These are phyloP conservation scores for Brenthis daphne DNA, from an alignment of 2,888 invertebrate genomes.

Conservation along the genomic window DNA sequence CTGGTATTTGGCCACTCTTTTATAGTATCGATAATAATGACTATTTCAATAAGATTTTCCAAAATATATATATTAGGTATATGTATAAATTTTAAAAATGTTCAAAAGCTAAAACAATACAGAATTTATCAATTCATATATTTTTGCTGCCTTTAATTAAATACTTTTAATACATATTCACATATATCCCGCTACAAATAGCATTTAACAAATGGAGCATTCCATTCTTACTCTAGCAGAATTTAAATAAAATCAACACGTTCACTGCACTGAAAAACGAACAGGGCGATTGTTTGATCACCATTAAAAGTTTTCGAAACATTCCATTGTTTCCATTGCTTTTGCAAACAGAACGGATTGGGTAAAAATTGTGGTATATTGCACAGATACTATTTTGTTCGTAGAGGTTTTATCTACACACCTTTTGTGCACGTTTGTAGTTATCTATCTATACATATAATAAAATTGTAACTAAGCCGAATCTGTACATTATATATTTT, in stretches of 20 bases:
- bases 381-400: slow-evolving; percentile 1
- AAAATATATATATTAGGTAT: too few relatives aligned
- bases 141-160: neutral
- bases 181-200: neutral
- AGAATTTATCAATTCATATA: too few relatives aligned
- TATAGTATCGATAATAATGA: too few relatives aligned
- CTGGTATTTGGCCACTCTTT: too few relatives aligned
- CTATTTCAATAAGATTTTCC: too few relatives aligned
- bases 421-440: too few relatives aligned
- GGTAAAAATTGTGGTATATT: slow-evolving; percentile 10
- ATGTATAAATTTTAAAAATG: too few relatives aligned
- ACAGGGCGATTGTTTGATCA: slow-evolving; percentile 71
- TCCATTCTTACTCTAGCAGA: slow-evolving; percentile 18
- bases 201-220: slow-evolving; percentile 29
- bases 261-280: slow-evolving; percentile 53
- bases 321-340: slow-evolving; percentile 47
- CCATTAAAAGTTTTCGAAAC: slow-evolving; percentile 76
- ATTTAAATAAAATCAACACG: slow-evolving; percentile 49
- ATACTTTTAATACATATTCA: neutral
- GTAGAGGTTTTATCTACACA: too few relatives aligned
- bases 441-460: too few relatives aligned
- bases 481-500: too few relatives aligned
- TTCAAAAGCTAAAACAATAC: too few relatives aligned
- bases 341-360: slow-evolving; percentile 52
- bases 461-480: too few relatives aligned